Evolutionary conservation across 1,140 invertebrate genomes (phyloP).

Genomic region (Drosophila arawakana): DNA sequence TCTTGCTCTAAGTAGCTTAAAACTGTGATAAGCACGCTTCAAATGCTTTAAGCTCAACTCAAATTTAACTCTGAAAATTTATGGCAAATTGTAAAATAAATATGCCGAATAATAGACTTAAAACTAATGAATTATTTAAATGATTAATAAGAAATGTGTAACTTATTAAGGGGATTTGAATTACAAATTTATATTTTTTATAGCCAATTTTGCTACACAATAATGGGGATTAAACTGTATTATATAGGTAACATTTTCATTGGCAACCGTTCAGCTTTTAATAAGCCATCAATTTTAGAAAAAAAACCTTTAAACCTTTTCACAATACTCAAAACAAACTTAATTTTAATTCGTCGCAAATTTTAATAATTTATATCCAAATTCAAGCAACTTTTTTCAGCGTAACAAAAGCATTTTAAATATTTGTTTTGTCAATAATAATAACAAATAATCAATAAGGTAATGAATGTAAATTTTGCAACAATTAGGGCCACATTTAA

Average conservation of each 20-base stretch:
- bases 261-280: too few relatives aligned
- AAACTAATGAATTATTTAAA: too few relatives aligned
- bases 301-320: too few relatives aligned
- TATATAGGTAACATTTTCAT: too few relatives aligned
- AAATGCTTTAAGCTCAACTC: constrained; percentile 18
- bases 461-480: neutral
- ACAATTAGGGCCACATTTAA: neutral
- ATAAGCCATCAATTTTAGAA: too few relatives aligned
- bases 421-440: neutral
- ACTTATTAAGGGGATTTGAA: too few relatives aligned
- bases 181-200: too few relatives aligned
- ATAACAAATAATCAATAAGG: neutral
- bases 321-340: neutral
- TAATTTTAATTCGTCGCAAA: neutral
- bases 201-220: too few relatives aligned
- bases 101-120: too few relatives aligned
- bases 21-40: constrained; percentile 45
- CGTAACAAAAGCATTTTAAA: neutral
- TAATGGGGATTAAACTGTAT: too few relatives aligned
- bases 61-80: neutral
- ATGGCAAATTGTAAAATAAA: neutral
- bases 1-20: constrained; percentile 30
- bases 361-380: too few relatives aligned
- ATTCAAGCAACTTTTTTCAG: neutral
- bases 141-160: too few relatives aligned